Base-by-base conservation (phyloP, 2,888 invertebrate genomes). In the Bruchidius siliquastri region DNA sequence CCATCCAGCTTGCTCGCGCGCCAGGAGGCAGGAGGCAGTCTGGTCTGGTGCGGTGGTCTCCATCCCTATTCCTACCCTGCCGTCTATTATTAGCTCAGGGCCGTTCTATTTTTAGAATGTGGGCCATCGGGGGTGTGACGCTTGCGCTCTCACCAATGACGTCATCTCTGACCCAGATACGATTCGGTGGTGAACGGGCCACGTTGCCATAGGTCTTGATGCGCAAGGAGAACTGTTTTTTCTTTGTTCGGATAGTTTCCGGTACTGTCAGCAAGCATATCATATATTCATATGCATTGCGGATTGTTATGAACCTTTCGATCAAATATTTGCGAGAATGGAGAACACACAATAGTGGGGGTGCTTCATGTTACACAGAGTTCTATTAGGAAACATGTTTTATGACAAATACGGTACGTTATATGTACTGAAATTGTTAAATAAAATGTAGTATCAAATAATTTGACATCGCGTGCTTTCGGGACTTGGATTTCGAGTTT, bases 61-160 rank as follows among this genome's bases (percentile, higher is more conserved):
- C n/a, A 22, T 22, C 69, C 69, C 22, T 20, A 22, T 22, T 22
- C 69, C 69, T 13, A 49, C 49, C 83, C 81, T 82, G 82, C 82
- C 82, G 81, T 83, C 86, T 87, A 87, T 86, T 87, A 86, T 86
- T 87, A 87, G 87, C 85, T 83, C 85, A 85, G 84, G 86, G 86
- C 83, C 86, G 82, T 78, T 83, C 84, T 87, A 87, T 86, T 86
- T 87, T 87, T 87, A 87, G 87, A 79, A 85, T 85, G 81, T 86
- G 83, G 86, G 86, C 86, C 84, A 85, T 80, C 82, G 81, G 82
- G 83, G 84, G 82, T 82, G 79, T 77, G 81, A 76, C 80, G 82
- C 82, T 74, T 84, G 85, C 86, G 85, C 84, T 76, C 80, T 80
- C 77, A 79, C 78, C 80, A 79, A 82, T 86, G 86, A 86, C 87